Evolutionary conservation across 1,140 invertebrate species (phyloP).

Genomic region (Linepithema humile): DNA sequence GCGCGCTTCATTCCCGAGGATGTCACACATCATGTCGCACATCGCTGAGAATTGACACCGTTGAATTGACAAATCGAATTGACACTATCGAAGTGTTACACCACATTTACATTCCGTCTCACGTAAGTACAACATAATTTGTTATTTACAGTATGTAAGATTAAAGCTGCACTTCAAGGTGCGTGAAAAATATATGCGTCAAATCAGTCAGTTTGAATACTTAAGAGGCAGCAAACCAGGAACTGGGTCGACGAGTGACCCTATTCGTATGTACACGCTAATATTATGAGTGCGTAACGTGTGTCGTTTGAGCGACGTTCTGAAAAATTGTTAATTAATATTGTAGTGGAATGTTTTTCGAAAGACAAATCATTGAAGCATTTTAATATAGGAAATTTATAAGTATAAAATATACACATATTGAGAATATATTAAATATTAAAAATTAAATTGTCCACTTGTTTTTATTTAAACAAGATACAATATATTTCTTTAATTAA

Average conservation of each 20-base stretch:
- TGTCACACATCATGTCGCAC: conserved; percentile 30
- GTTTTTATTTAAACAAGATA: neutral
- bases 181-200: neutral
- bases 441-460: neutral
- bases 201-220: neutral
- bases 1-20: conserved; percentile 24
- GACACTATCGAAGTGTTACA: neutral
- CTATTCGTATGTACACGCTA: conserved; percentile 20
- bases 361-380: neutral
- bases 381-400: no score
- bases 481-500: neutral
- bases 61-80: conserved; percentile 14
- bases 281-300: conserved; percentile 8
- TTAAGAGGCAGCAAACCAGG: neutral
- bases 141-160: neutral
- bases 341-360: neutral
- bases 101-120: neutral
- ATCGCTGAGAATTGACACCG: neutral
- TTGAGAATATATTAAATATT: neutral
- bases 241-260: conserved; percentile 42
- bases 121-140: conserved; percentile 16
- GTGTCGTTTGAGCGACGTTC: neutral
- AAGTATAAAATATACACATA: neutral
- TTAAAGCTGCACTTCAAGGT: conserved; percentile 14
- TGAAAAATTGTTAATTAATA: neutral